A percentile compares a stretch with the other conserved stretches of the same genome.
Conservation (phyloP, 2,113 vertebrate species). For the Melanotaenia duboulayi region DNA sequence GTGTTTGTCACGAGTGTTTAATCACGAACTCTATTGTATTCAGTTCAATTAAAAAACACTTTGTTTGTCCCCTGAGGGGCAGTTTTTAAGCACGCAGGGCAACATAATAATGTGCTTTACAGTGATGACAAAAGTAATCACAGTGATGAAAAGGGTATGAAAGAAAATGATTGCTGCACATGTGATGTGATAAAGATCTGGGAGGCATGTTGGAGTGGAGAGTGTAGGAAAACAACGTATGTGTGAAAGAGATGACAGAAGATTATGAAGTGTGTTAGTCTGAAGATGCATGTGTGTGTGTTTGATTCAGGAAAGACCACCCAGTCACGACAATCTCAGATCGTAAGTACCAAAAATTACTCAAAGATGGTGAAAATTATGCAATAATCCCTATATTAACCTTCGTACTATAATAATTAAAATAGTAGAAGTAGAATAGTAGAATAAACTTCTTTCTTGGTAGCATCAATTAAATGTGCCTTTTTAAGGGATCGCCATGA, state of each 20-base stretch:
- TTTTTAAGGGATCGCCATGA: not conserved
- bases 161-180: too few relatives aligned
- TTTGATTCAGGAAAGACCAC: slow-evolving; percentile 53
- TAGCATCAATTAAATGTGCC: not conserved
- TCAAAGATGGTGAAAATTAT: not conserved
- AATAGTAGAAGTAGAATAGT: not conserved
- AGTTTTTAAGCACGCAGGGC: too few relatives aligned
- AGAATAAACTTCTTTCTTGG: not conserved
- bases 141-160: too few relatives aligned
- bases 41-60: too few relatives aligned
- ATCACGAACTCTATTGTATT: not conserved
- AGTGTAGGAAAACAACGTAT: too few relatives aligned
- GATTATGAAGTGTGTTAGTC: not conserved
- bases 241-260: not conserved
- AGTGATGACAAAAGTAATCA: too few relatives aligned
- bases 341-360: slow-evolving; percentile 41
- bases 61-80: too few relatives aligned
- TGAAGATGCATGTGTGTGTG: slow-evolving; percentile 13
- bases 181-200: too few relatives aligned
- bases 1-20: not conserved
- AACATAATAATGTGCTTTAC: too few relatives aligned
- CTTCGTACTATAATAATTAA: not conserved
- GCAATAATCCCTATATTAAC: not conserved
- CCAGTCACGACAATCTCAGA: slow-evolving; percentile 4
- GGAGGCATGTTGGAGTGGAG: too few relatives aligned